phyloP scores from a whole-genome alignment of 2,888 invertebrate genomes.

The Eueremaeus valkanovi region DNA sequence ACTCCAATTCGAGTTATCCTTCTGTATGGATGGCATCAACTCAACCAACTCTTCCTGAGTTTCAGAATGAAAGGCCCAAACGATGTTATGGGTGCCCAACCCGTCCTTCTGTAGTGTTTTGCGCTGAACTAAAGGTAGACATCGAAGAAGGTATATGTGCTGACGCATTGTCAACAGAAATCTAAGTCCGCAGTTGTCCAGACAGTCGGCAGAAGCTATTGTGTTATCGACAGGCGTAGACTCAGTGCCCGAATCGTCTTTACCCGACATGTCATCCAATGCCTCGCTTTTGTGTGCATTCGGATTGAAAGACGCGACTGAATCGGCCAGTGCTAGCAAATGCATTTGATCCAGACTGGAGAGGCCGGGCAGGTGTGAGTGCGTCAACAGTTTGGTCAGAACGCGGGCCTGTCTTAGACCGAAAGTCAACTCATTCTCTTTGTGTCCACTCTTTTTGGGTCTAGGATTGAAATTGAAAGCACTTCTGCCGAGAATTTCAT shows the following conservation, averaged over 20 bases:
- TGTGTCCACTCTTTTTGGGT: conserved; percentile 55
- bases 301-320: conserved; percentile 81
- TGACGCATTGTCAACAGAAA: conserved; percentile 97
- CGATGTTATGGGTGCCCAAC: conserved; percentile 65
- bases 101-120: conserved; percentile 79
- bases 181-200: conserved; percentile 95
- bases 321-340: conserved; percentile 94
- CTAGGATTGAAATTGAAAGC: conserved; percentile 42
- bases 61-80: conserved; percentile 99
- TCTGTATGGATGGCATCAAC: conserved; percentile 66
- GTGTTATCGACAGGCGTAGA: conserved; percentile 24
- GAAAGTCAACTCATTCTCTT: conserved; percentile 73
- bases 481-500: conserved; percentile 58
- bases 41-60: conserved; percentile 90
- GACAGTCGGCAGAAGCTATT: conserved; percentile 48
- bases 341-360: conserved; percentile 99
- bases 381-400: conserved; percentile 83
- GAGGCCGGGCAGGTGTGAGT: conserved; percentile 87
- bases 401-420: conserved; percentile 81
- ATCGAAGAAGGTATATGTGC: conserved; percentile 87
- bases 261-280: conserved; percentile 38
- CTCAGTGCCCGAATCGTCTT: conserved; percentile 39
- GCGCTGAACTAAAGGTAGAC: conserved; percentile 83
- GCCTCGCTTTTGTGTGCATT: conserved; percentile 43
- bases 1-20: conserved; percentile 67